A percentile compares a stretch with the other conserved stretches of the same genome.
Evolutionary conservation across 2,888 invertebrate genomes (phyloP).

Genomic region (Ormia ochracea): DNA sequence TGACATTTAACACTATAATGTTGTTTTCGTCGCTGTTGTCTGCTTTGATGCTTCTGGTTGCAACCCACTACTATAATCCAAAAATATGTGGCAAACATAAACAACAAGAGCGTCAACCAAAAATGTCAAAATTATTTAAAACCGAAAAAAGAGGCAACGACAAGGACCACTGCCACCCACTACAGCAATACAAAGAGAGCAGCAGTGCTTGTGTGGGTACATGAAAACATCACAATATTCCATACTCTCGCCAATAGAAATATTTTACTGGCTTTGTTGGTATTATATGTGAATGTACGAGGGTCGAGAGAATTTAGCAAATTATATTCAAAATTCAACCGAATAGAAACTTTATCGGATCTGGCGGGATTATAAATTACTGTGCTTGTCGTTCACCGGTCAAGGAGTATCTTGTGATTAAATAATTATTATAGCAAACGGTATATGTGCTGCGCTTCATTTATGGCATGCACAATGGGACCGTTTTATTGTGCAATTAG

Average conservation of each 20-base stretch:
- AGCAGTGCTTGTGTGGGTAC: background rate
- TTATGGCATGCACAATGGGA: too few species aligned
- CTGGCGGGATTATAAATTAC: too few species aligned
- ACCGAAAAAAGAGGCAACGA: background rate
- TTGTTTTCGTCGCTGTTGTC: background rate
- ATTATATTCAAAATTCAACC: background rate
- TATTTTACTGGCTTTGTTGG: background rate
- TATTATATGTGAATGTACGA: background rate
- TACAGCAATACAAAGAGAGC: background rate
- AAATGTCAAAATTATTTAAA: slow-evolving; percentile 48
- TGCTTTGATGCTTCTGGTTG: background rate
- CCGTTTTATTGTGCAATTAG: too few species aligned
- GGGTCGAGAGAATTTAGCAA: background rate
- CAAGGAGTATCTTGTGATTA: too few species aligned
- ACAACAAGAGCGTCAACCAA: slow-evolving; percentile 42
- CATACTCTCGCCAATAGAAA: background rate
- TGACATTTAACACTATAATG: slow-evolving; percentile 43
- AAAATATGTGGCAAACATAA: slow-evolving; percentile 42
- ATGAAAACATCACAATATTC: background rate
- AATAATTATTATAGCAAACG: too few species aligned
- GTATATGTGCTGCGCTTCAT: too few species aligned
- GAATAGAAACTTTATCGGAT: too few species aligned
- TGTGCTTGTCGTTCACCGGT: too few species aligned
- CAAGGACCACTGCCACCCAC: background rate
- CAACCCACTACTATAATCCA: slow-evolving; percentile 12